A percentile compares a stretch with the other conserved stretches of the same genome.
These are phyloP conservation scores for Cephus pygmeus DNA, from an alignment of 2,888 invertebrate genomes.

Conservation along the genomic window DNA sequence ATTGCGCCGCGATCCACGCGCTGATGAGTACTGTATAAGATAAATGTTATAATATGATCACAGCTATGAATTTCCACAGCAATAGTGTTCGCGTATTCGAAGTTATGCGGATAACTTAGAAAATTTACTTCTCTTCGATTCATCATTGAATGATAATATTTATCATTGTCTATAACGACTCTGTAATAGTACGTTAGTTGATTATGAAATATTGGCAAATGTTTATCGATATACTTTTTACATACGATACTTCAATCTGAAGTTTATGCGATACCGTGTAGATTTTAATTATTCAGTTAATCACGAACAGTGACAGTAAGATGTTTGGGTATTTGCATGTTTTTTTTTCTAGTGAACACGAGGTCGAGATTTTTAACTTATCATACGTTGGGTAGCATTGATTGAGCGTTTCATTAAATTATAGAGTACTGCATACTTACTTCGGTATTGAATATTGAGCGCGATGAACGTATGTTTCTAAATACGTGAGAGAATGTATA, in stretches of 20 bases:
- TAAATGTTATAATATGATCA: background rate
- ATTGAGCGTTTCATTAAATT: background rate
- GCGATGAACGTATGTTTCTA: background rate
- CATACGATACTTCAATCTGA: background rate
- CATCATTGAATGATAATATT: background rate
- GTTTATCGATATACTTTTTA: background rate
- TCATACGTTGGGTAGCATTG: background rate
- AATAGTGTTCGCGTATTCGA: background rate
- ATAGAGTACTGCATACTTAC: background rate
- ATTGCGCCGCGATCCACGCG: constrained; percentile 29
- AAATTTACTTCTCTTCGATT: background rate
- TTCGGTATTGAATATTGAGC: background rate
- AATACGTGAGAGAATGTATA: background rate
- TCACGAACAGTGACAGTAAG: background rate
- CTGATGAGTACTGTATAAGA: background rate
- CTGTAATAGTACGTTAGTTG: background rate
- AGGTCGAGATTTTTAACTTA: background rate
- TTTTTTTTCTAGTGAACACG: background rate
- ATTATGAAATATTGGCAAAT: background rate
- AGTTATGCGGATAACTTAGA: background rate
- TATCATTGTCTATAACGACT: background rate
- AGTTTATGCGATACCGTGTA: background rate
- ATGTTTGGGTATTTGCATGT: background rate
- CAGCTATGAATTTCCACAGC: background rate
- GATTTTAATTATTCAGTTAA: background rate